These are phyloP conservation scores for Leptinotarsa lineolata DNA, from an alignment of 1,140 invertebrate genomes.

Conservation along the genomic window DNA sequence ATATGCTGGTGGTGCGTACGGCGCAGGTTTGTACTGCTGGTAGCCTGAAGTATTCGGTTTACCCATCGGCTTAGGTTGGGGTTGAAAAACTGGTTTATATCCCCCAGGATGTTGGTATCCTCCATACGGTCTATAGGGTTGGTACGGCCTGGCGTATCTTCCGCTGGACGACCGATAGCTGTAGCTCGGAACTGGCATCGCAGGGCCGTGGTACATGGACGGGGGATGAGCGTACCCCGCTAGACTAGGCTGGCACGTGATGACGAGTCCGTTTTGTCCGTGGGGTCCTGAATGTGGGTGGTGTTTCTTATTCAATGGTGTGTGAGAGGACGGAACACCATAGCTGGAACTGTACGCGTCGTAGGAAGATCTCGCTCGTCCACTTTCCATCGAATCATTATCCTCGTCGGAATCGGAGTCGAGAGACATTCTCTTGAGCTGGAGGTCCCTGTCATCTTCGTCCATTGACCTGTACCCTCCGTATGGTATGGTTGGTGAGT, in stretches of 20 bases:
- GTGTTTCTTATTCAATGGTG: conserved; percentile 30
- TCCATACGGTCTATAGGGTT: conserved; percentile 27
- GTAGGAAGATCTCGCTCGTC: conserved; percentile 26
- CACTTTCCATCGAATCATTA: conserved; percentile 1
- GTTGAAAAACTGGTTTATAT: conserved; percentile 10
- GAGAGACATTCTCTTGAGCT: conserved; percentile 13
- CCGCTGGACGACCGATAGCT: conserved; percentile 34
- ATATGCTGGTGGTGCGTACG: conserved; percentile 29
- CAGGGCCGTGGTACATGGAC: conserved; percentile 11
- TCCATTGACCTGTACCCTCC: conserved; percentile 25
- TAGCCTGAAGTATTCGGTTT: conserved; percentile 8
- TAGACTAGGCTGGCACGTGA: conserved; percentile 53
- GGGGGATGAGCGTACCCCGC: conserved; percentile 48
- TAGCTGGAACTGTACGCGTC: conserved; percentile 5
- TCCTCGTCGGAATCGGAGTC: conserved; percentile 34
- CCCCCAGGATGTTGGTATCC: conserved; percentile 15
- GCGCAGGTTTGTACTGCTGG: conserved; percentile 31
- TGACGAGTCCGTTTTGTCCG: conserved; percentile 50
- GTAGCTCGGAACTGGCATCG: conserved; percentile 21
- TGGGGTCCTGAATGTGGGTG: conserved; percentile 20
- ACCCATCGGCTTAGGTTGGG: conserved; percentile 10
- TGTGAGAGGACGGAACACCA: conserved; percentile 11
- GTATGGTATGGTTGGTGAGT: conserved; percentile 9
- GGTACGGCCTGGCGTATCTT: conserved; percentile 30
- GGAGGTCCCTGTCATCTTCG: background rate